Evolutionary conservation across 2,888 invertebrate species (phyloP).

Genomic region (Luperina testacea): DNA sequence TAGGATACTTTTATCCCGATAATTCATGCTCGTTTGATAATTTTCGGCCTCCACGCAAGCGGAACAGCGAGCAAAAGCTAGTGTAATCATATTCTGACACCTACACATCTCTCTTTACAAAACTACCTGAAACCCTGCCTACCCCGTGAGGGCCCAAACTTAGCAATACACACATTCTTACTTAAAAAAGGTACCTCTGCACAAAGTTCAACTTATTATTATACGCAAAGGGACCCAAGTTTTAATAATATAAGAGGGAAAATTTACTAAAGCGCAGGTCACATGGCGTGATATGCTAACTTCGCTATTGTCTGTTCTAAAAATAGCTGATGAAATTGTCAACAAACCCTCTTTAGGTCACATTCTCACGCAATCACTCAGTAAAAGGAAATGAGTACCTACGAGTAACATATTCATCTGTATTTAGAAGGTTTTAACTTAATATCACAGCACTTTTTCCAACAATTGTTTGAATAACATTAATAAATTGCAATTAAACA

Average conservation of each 20-base stretch:
- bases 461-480: not conserved
- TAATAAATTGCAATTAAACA: not conserved
- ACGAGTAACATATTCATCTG: too few species aligned
- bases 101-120: not conserved
- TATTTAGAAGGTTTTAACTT: not conserved
- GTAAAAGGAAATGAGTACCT: not conserved
- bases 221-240: constrained; percentile 48
- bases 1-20: not conserved
- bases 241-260: constrained; percentile 33
- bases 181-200: constrained; percentile 44
- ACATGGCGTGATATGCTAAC: not conserved
- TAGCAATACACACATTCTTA: constrained; percentile 56
- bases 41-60: not conserved
- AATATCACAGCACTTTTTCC: not conserved
- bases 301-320: not conserved
- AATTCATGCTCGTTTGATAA: not conserved
- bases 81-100: not conserved
- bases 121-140: constrained; percentile 24
- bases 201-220: constrained; percentile 42
- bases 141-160: constrained; percentile 39
- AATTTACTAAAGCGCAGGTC: constrained; percentile 2
- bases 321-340: not conserved
- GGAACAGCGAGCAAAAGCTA: too few species aligned
- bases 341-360: not conserved
- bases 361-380: not conserved